These are phyloP conservation scores for Hymenochirus boettgeri DNA, from an alignment of 2,113 vertebrate species.

Conservation along the genomic window DNA sequence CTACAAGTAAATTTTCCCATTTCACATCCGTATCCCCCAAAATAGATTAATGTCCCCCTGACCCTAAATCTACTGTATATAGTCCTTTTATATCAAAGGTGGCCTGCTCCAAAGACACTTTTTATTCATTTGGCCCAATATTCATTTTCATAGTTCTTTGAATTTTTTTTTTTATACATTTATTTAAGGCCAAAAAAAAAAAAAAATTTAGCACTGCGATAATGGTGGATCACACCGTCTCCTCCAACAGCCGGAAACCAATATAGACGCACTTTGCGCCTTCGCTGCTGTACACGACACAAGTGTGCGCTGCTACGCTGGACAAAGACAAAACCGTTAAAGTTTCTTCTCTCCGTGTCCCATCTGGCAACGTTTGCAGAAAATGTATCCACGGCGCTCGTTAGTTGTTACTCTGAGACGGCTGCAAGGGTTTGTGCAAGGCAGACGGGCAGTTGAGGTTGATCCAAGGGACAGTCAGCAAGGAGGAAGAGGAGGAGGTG, in stretches of 20 bases:
- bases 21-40: conserved; percentile 27
- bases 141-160: conserved; percentile 43
- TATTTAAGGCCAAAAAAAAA: conserved; percentile 82
- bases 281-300: no score
- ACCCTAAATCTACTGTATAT: conserved; percentile 50
- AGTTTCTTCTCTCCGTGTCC: conserved; percentile 7
- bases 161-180: conserved; percentile 36
- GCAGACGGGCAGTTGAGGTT: conserved; percentile 67
- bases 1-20: neutral
- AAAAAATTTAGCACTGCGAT: conserved; percentile 74
- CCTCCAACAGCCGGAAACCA: no score
- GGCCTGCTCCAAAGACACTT: conserved; percentile 21
- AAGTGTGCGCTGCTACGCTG: no score
- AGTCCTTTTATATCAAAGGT: conserved; percentile 23
- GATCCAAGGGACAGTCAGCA: conserved; percentile 77
- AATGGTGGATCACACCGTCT: no score
- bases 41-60: conserved; percentile 38
- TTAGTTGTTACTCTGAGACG: conserved; percentile 81
- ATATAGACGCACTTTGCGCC: no score
- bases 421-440: conserved; percentile 71
- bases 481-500: conserved; percentile 69
- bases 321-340: conserved; percentile 16
- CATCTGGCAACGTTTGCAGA: conserved; percentile 22
- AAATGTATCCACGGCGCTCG: conserved; percentile 30
- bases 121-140: neutral